A percentile compares a stretch with the other conserved stretches of the same genome.
These are phyloP conservation scores for Heloderma charlesbogerti DNA, from an alignment of 2,113 vertebrate genomes.

Conservation along the genomic window DNA sequence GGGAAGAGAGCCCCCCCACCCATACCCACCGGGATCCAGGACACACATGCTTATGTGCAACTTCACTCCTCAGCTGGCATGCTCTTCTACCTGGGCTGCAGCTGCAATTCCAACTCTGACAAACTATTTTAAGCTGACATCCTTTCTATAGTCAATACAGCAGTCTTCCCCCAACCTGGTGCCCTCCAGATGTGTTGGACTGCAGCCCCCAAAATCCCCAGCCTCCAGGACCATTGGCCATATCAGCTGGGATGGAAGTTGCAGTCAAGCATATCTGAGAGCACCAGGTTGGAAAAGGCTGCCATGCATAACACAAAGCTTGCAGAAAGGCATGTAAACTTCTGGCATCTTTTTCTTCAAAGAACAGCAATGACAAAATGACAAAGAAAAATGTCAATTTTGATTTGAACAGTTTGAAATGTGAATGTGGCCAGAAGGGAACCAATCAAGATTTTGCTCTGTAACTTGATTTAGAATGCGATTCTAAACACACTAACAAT, in stretches of 20 bases:
- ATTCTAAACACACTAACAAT: not conserved
- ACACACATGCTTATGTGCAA: not conserved
- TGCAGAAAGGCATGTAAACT: not conserved
- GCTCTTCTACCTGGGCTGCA: not conserved
- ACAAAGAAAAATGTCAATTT: not conserved
- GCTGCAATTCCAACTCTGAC: not conserved
- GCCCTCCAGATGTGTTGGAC: too few relatives aligned
- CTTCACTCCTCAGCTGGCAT: not conserved
- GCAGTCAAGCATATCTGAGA: too few relatives aligned
- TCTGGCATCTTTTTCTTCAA: constrained; percentile 14
- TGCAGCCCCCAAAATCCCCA: too few relatives aligned
- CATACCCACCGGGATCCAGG: not conserved
- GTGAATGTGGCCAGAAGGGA: not conserved
- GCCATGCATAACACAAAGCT: not conserved
- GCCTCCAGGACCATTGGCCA: too few relatives aligned
- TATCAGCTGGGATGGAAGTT: too few relatives aligned
- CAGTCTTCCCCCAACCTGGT: too few relatives aligned
- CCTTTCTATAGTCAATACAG: not conserved
- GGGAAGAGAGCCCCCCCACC: not conserved
- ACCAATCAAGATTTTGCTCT: not conserved
- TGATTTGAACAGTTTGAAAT: not conserved
- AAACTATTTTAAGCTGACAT: constrained; percentile 12
- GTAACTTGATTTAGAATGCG: not conserved
- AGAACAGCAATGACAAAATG: not conserved
- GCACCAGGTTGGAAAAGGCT: too few relatives aligned